Evolutionary conservation across 2,797 vertebrate genomes (phyloP), one percentile per base, ranked within the genome.

Genomic region (Ataeniobius toweri): DNA sequence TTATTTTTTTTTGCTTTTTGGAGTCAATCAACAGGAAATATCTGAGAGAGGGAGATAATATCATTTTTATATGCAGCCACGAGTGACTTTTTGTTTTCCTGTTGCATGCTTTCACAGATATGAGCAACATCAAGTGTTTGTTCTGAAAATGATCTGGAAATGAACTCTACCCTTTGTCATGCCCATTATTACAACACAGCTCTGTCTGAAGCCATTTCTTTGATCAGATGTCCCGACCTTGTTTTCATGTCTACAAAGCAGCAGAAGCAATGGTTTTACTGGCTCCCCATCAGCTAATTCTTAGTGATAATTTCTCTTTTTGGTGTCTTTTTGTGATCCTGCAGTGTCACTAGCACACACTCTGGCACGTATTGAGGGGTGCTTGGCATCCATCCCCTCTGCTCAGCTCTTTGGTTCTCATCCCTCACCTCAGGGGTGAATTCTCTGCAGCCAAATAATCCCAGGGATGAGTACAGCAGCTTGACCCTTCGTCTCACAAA

Each of bases 391-490:
- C 39, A 7, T 69, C 56, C 67, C 61, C 71, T 58, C 16, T 16
- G 74, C 71, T 71, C 13, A 36, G 39, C 65, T 83, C 80, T 74
- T 31, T 31, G 56, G 65, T 82, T 84, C 72, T 7, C 31, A 74
- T 65, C 22, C 55, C 72, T 77, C 80, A 78, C 79, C 80, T 59
- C 55, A 6, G 8, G 46, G 69, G 51, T 22, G 67, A 8, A 72
- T 85, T 88, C 79, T 85, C 74, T 63, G 59, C 55, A 59, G 77
- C 73, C 67, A 80, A 68, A 74, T 81, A 55, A 82, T 78, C 74
- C 84, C n/a, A 31, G 12, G 22, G 31, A 74, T 10, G 71, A 80
- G 65, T 5, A 24, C 69, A 48, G 76, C n/a, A 31, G 74, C 74
- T 56, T 2, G 0, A 69, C 50, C n/a, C 76, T 39, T 85, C 84